Evolutionary conservation across 1,140 invertebrate species (phyloP).

Genomic region (Diabrotica virgifera): DNA sequence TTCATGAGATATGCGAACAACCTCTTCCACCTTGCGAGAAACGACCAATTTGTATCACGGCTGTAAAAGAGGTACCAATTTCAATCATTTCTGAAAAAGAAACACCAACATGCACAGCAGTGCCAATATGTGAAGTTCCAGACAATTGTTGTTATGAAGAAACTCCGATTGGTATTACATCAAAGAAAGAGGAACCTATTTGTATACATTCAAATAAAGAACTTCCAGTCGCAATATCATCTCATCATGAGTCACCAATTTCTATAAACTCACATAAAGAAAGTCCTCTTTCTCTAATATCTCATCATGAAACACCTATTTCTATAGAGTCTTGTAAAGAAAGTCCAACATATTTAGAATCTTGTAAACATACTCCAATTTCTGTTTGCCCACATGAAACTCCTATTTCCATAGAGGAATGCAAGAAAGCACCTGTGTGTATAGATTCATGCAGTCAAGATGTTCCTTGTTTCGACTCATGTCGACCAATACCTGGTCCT

Average conservation of each 20-base stretch:
- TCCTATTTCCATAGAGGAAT: too few species aligned
- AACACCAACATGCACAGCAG: neutral
- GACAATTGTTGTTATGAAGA: neutral
- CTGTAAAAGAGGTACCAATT: neutral
- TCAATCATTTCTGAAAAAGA: neutral
- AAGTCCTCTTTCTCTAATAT: neutral
- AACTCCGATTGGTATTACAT: neutral
- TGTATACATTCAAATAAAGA: neutral
- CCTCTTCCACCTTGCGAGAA: neutral
- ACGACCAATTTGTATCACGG: neutral
- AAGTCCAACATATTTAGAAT: neutral
- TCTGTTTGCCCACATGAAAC: neutral
- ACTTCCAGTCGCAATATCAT: neutral
- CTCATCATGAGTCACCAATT: neutral
- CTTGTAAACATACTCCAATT: neutral
- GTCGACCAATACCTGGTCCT: too few species aligned
- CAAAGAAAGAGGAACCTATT: neutral
- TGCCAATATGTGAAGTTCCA: too few species aligned
- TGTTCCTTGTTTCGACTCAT: too few species aligned
- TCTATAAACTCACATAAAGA: neutral
- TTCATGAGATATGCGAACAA: neutral
- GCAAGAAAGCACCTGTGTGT: too few species aligned
- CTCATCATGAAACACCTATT: neutral
- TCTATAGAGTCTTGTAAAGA: neutral
- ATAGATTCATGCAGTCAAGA: too few species aligned